Evolutionary conservation across 30 jellyfish, hydroid and myxozoan genomes (phyloP).

Genomic region (Hydra vulgaris): DNA sequence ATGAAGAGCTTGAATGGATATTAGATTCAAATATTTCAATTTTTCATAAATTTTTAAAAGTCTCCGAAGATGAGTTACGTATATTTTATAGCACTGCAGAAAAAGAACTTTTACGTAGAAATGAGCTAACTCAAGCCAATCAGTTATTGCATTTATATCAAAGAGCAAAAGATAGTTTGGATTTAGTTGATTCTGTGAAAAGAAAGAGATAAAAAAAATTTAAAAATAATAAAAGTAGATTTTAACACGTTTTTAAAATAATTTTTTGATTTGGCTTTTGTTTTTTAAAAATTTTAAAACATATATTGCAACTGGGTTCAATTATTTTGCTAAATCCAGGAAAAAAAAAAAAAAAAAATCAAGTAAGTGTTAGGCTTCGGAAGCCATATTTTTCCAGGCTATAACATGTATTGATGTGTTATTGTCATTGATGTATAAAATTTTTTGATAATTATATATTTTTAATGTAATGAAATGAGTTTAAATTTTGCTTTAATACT

Average conservation of each 20-base stretch:
- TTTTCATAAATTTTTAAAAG: neutral
- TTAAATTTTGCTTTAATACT: no score
- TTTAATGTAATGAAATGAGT: no score
- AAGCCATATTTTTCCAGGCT: no score
- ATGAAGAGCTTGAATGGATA: constrained; percentile 23
- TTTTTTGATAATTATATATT: no score
- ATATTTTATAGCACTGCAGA: constrained; percentile 20
- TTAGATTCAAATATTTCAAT: neutral
- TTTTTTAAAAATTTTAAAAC: no score
- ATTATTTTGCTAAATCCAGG: no score
- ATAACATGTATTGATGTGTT: no score
- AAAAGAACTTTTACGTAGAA: constrained; percentile 21
- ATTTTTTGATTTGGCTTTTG: no score
- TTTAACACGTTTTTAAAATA: neutral
- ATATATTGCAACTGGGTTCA: no score
- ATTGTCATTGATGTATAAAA: no score
- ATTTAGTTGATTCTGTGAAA: constrained; percentile 20
- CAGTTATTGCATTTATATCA: constrained; percentile 13
- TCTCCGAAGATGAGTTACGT: neutral
- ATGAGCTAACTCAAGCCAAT: constrained; percentile 19
- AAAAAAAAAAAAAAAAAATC: no score
- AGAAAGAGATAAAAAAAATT: constrained; percentile 7
- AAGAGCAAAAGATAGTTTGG: constrained; percentile 19
- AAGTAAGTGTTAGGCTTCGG: no score
- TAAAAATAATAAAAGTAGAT: neutral